Base-by-base conservation (phyloP, 2,888 invertebrate genomes). In the Latrodectus elegans region DNA sequence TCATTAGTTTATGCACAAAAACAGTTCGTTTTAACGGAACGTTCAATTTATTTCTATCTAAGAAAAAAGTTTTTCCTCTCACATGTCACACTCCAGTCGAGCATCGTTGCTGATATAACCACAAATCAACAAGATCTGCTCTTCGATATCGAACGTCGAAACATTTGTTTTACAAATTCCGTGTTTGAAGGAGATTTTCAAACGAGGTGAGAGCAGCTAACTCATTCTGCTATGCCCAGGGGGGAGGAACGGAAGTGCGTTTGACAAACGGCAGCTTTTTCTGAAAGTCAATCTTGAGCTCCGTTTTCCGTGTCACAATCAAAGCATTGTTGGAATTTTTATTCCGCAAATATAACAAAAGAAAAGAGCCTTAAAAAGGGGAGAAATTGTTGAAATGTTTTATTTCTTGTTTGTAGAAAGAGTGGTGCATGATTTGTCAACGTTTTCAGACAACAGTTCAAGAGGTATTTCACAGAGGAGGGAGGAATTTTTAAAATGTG, bases 111-210 rank as follows among this genome's bases (percentile, higher is more conserved):
- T 4, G 64, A n/a, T 65, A 73, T 14, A 26, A 49, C 64, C 51
- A 64, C 49, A 49, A 75, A 64, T 60, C 64, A 64, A 26, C 9
- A 22, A 64, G 38, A 75, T 11, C 11, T 17, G 11, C 49, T 15
- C 65, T 11, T 75, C 64, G 64, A 75, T 75, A 75, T 75, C 75
- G 75, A 75, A 49, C 65, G 73, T 38, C 11, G 52, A 73, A 80
- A 73, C 67, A 81, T 81, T 81, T 81, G 81, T 73, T 81, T 81
- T 73, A 73, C 81, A 81, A 81, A 81, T 81, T 73, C 17, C 17
- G 22, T 64, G 9, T 60, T 22, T 15, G 49, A 17, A 15, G 26
- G 72, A 72, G 11, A 60, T 51, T 38, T 26, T 22, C 73, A 73
- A 80, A 73, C 73, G 73, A 73, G 53, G 53, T 81, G 17, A 53